These are phyloP conservation scores for Stenichneumon culpator DNA, from an alignment of 2,888 invertebrate genomes.

Conservation along the genomic window DNA sequence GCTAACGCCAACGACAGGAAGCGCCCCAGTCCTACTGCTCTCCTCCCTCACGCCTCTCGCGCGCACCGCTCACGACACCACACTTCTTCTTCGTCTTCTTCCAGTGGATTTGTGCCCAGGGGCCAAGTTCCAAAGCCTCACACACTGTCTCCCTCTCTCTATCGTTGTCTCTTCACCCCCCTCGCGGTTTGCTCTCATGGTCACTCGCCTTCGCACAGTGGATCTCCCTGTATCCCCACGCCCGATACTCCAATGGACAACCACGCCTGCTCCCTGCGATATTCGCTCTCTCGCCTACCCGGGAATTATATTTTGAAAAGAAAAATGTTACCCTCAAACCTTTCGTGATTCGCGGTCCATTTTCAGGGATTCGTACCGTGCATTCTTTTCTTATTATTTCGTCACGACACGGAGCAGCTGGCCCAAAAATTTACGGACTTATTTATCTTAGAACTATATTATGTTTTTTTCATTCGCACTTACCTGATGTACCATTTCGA, in stretches of 20 bases:
- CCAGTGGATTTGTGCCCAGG: constrained; percentile 13
- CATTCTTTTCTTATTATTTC: neutral
- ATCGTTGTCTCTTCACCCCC: constrained; percentile 25
- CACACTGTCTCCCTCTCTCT: constrained; percentile 14
- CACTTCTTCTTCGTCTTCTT: constrained; percentile 25
- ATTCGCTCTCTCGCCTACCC: constrained; percentile 24
- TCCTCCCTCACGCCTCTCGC: constrained; percentile 62
- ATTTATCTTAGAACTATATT: too few species aligned
- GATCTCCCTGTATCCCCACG: constrained; percentile 18
- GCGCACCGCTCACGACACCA: constrained; percentile 57
- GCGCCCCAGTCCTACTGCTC: constrained; percentile 78
- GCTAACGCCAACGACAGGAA: constrained; percentile 81
- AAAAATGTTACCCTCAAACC: neutral
- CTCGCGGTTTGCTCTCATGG: constrained; percentile 31
- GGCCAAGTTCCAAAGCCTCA: constrained; percentile 5
- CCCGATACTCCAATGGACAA: constrained; percentile 30
- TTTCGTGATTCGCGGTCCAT: neutral
- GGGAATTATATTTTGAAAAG: constrained; percentile 46
- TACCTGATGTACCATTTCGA: neutral
- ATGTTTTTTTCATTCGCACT: neutral
- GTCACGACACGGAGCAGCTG: neutral
- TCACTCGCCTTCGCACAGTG: constrained; percentile 22
- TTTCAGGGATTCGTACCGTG: neutral
- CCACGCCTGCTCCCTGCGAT: constrained; percentile 15
- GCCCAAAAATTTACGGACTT: neutral